Evolutionary conservation across 2,888 invertebrate species (phyloP), one percentile per base, ranked within the genome.

Genomic region (Agrochola litura): DNA sequence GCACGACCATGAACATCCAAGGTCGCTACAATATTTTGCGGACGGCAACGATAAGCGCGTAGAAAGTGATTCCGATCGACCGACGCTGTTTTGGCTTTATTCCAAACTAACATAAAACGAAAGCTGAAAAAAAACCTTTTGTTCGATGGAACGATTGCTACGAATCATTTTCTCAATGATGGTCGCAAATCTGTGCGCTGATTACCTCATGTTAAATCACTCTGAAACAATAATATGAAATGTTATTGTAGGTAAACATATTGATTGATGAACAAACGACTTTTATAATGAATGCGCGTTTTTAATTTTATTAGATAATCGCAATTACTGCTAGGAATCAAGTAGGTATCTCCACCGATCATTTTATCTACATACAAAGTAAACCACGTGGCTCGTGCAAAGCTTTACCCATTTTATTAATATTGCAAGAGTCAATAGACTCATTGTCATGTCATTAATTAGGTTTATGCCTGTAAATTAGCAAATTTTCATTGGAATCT

Each of bases 1-100:
- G 95, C 95, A 91, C 93, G 95, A 91, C 96, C 95, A 90, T 96
- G 96, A 95, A 94, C 87, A 92, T 90, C 93, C 95, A 96, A 96
- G 96, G 96, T 93, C 95, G 90, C 81, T 85, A 89, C 90, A 91
- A 92, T 94, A 94, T 95, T 94, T 94, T 94, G 93, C 93, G 90
- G 91, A 89, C 92, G 93, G 92, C 89, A 87, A 90, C 93, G 93
- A 95, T 95, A 94, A 94, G 90, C 91, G 92, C 89, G 93, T 94
- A 95, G 95, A 96, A 96, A 96, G 95, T 95, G 95, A 96, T 95
- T 95, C 89, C 92, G 91, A 95, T 95, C 93, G 92, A 91, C 88
- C 87, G 87, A 91, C 90, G 90, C 86, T 91, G 87, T 90, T 91
- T 91, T 95, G 96, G 96, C 95, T 80, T 79, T 86, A 84, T 89